A percentile compares a stretch with the other conserved stretches of the same genome.
Evolutionary conservation across 2,113 vertebrate species (phyloP).

Genomic region (Rallus limicola): DNA sequence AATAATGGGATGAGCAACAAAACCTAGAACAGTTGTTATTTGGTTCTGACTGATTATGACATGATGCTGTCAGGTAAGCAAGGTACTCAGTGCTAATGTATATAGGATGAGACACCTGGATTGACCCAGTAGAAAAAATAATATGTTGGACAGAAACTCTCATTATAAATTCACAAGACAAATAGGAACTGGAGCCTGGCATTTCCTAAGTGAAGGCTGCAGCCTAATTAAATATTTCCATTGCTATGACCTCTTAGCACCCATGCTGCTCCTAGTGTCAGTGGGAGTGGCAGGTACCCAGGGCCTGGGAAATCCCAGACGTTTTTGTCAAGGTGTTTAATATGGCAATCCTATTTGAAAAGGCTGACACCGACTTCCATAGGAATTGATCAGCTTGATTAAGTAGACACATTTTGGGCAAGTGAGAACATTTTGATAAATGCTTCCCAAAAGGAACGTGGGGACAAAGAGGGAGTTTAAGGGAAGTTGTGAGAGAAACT

Average conservation of each 20-base stretch:
- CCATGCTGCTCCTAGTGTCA: neutral
- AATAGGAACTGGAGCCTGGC: neutral
- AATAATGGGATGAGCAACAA: neutral
- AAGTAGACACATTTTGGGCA: neutral
- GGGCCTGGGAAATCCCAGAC: neutral
- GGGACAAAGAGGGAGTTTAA: conserved; percentile 26
- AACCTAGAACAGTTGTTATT: neutral
- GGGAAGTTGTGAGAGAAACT: conserved; percentile 13
- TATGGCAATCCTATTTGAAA: neutral
- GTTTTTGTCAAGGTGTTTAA: neutral
- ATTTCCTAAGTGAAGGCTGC: neutral
- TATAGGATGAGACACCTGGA: neutral
- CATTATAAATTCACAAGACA: neutral
- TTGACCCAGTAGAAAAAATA: neutral
- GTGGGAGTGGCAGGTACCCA: neutral
- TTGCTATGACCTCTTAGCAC: neutral
- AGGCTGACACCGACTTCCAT: neutral
- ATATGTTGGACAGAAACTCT: neutral
- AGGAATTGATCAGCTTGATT: neutral
- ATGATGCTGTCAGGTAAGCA: neutral
- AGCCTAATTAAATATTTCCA: neutral
- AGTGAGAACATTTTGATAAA: conserved; percentile 42
- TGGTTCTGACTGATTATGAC: neutral
- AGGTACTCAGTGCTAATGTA: neutral
- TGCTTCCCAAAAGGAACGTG: conserved; percentile 1